These are phyloP conservation scores for Pristionchus fissidentatus DNA, from an alignment of 2,888 invertebrate genomes.

Conservation along the genomic window DNA sequence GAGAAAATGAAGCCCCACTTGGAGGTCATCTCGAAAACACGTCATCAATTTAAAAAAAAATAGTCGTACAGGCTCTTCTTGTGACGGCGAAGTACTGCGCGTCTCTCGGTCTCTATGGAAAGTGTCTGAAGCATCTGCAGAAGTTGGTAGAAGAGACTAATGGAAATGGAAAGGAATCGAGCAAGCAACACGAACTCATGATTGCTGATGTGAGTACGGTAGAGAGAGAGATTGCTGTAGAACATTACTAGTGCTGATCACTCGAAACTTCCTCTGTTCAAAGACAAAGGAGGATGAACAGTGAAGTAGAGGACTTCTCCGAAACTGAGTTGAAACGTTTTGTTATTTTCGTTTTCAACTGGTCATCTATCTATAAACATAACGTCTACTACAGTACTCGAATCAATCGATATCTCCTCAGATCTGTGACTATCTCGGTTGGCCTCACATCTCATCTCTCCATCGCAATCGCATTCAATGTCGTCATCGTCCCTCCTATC, in stretches of 20 bases:
- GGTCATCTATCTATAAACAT: too few species aligned
- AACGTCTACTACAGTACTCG: too few species aligned
- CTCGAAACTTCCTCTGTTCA: too few species aligned
- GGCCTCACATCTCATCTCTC: constrained; percentile 82
- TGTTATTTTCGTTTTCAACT: too few species aligned
- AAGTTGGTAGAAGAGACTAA: constrained; percentile 85
- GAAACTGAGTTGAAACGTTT: too few species aligned
- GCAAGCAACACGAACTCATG: constrained; percentile 49
- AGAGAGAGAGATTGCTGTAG: too few species aligned
- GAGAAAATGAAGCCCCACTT: not conserved
- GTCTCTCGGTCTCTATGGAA: constrained; percentile 86
- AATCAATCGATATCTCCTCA: constrained; percentile 77
- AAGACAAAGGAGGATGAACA: too few species aligned
- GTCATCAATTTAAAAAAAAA: too few species aligned
- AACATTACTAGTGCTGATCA: too few species aligned
- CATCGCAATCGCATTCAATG: constrained; percentile 81
- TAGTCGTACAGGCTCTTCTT: constrained; percentile 82
- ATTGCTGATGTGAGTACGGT: constrained; percentile 55
- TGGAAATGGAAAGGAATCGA: constrained; percentile 48
- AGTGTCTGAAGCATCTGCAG: constrained; percentile 84
- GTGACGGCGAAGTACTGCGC: constrained; percentile 85
- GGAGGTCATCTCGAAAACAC: too few species aligned
- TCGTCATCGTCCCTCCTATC: constrained; percentile 83
- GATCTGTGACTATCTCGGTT: constrained; percentile 82
- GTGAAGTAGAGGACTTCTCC: too few species aligned